Percentiles rank a stretch among this genome's conserved stretches.
Conservation (phyloP, 2,888 invertebrate species). For the Melikaiella ostensackeni region DNA sequence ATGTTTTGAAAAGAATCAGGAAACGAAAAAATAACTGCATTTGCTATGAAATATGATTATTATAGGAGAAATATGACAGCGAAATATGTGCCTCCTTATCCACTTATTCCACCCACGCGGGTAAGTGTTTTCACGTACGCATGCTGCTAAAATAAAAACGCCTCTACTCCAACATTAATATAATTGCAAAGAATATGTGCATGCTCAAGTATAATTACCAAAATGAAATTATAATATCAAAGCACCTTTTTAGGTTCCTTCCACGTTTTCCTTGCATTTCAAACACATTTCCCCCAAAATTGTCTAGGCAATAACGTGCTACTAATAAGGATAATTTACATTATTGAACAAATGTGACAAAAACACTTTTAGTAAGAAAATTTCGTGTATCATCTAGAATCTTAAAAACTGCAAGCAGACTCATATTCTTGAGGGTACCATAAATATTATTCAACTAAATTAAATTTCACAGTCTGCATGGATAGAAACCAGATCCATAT, state of each 20-base stretch:
- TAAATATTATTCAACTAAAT: too few species aligned
- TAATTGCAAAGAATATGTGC: slow-evolving; percentile 3
- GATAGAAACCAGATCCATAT: background rate
- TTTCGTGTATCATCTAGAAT: background rate
- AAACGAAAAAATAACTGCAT: too few species aligned
- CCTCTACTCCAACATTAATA: background rate
- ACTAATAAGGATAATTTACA: slow-evolving; percentile 3
- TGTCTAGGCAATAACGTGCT: background rate
- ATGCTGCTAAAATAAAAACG: background rate
- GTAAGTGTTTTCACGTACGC: background rate
- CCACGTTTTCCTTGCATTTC: background rate
- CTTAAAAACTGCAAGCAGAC: too few species aligned
- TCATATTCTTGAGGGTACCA: too few species aligned
- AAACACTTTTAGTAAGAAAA: background rate
- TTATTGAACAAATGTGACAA: slow-evolving; percentile 7
- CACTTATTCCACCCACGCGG: background rate
- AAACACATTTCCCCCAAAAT: background rate
- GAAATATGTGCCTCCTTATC: background rate
- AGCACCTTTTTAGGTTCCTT: background rate
- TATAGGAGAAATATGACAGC: background rate
- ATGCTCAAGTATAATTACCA: slow-evolving; percentile 4
- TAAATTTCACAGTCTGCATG: background rate
- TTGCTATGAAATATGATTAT: too few species aligned
- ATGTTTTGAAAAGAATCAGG: too few species aligned
- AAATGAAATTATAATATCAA: slow-evolving; percentile 36